Percentiles rank a stretch among this genome's conserved stretches.
Evolutionary conservation across 2,888 invertebrate genomes (phyloP).

Genomic region (Rhagonycha fulva): DNA sequence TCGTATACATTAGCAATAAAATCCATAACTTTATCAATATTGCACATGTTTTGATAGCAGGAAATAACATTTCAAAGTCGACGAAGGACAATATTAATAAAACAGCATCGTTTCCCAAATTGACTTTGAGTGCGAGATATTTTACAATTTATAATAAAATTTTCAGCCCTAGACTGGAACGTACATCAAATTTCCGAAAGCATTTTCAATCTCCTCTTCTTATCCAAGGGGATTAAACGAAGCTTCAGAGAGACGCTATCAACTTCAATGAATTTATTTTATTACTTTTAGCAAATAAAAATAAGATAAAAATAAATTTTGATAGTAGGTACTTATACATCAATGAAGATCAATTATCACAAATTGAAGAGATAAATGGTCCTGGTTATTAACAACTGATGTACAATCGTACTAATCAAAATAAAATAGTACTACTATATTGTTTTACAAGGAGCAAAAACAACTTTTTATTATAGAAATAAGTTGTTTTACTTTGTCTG

Average conservation of each 20-base stretch:
- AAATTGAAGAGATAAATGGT: background rate
- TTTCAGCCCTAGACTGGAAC: background rate
- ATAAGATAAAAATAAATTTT: background rate
- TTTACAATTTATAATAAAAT: background rate
- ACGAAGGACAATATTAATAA: background rate
- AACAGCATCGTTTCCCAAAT: background rate
- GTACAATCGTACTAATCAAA: background rate
- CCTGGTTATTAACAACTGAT: background rate
- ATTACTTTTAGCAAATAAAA: background rate
- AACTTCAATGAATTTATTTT: background rate
- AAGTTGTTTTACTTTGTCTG: no score
- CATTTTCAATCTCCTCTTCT: background rate
- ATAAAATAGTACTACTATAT: background rate
- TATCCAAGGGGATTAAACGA: background rate
- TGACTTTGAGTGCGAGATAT: background rate
- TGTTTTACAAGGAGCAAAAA: no score
- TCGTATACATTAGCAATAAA: background rate
- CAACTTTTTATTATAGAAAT: no score
- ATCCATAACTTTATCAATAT: background rate
- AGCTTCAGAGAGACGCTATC: background rate
- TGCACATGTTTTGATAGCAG: background rate
- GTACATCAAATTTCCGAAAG: background rate
- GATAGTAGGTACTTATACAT: background rate
- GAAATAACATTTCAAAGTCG: background rate
- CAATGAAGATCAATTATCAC: background rate